Conservation (phyloP, 2,888 invertebrate species). For the Mimas tiliae region DNA sequence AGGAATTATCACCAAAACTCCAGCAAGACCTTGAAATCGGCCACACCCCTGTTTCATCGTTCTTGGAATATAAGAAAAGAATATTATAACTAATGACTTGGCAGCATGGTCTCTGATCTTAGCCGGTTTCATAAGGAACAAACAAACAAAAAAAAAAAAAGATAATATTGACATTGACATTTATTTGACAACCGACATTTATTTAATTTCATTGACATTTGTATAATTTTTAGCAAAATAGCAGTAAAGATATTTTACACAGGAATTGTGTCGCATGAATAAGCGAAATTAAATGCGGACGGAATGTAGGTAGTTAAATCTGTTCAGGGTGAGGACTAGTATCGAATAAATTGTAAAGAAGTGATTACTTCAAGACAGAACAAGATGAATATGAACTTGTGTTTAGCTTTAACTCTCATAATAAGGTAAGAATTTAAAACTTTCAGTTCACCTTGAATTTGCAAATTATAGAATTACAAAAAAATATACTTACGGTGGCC, state of each 20-base stretch:
- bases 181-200: too few relatives aligned
- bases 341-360: not conserved
- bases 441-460: slow-evolving; percentile 10
- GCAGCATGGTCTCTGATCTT: too few relatives aligned
- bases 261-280: not conserved
- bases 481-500: not conserved
- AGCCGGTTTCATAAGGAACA: too few relatives aligned
- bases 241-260: not conserved
- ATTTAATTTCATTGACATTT: too few relatives aligned
- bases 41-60: too few relatives aligned
- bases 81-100: too few relatives aligned
- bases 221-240: not conserved
- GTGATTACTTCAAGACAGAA: not conserved
- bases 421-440: slow-evolving; percentile 19
- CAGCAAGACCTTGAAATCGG: too few relatives aligned
- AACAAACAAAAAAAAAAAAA: too few relatives aligned
- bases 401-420: slow-evolving; percentile 5
- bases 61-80: too few relatives aligned
- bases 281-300: not conserved
- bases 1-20: too few relatives aligned
- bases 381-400: slow-evolving; percentile 2
- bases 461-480: not conserved
- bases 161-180: too few relatives aligned
- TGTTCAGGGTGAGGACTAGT: not conserved
- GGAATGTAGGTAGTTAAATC: not conserved